Evolutionary conservation across 1,140 invertebrate species (phyloP).

Genomic region (Drosophila equinoxialis): DNA sequence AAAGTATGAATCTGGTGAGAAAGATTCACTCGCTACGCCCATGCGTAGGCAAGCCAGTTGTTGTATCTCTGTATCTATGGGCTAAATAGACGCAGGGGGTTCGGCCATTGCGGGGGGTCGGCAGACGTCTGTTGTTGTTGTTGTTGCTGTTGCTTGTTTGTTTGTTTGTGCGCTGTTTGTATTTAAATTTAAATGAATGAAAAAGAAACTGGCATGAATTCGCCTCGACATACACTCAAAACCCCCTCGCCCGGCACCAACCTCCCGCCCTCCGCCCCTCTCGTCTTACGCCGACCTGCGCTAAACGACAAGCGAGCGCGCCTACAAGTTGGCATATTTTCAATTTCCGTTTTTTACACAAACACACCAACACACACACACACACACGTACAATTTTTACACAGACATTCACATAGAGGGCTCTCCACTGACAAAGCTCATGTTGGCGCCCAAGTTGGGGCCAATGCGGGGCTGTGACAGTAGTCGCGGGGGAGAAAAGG

Average conservation of each 20-base stretch:
- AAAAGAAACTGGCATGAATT: conserved; percentile 78
- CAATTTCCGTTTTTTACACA: conserved; percentile 82
- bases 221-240: conserved; percentile 40
- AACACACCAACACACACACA: conserved; percentile 39
- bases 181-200: conserved; percentile 82
- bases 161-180: conserved; percentile 69
- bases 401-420: conserved; percentile 14
- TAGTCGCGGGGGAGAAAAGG: conserved; percentile 37
- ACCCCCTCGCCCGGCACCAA: conserved; percentile 19
- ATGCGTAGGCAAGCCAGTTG: conserved; percentile 53
- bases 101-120: conserved; percentile 45
- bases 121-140: conserved; percentile 17
- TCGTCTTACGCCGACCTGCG: conserved; percentile 7
- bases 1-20: too few species aligned
- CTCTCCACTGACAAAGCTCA: conserved; percentile 53
- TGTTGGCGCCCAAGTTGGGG: conserved; percentile 38
- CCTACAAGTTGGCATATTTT: conserved; percentile 83
- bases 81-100: conserved; percentile 36
- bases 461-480: conserved; percentile 18
- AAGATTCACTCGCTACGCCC: neutral
- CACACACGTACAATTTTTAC: conserved; percentile 44
- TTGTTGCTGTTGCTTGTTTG: conserved; percentile 42
- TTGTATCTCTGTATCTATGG: conserved; percentile 34
- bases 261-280: neutral
- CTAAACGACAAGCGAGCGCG: conserved; percentile 66